These are phyloP conservation scores for Luperina nickerlii DNA, from an alignment of 2,888 invertebrate genomes.

Conservation along the genomic window DNA sequence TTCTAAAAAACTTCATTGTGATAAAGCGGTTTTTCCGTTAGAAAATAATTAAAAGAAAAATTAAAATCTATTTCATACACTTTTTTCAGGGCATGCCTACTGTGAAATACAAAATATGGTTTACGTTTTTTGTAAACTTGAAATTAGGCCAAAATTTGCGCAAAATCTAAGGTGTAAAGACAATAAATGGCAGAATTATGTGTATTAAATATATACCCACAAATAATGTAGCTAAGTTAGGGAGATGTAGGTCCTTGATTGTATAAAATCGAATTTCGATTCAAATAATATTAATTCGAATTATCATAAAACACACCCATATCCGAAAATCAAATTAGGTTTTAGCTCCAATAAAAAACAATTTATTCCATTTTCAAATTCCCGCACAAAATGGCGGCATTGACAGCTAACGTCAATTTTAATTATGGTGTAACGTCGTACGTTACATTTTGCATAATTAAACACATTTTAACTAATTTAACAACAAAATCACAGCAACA, in stretches of 20 bases:
- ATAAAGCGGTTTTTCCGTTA: not conserved
- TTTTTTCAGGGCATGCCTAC: not conserved
- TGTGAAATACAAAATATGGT: not conserved
- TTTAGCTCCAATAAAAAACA: constrained; percentile 42
- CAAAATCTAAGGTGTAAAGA: not conserved
- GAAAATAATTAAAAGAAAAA: no score
- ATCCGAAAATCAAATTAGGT: constrained; percentile 32
- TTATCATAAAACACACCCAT: constrained; percentile 35
- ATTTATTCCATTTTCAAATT: constrained; percentile 52
- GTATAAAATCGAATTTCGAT: constrained; percentile 11
- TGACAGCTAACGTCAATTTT: constrained; percentile 63
- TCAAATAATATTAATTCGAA: constrained; percentile 29
- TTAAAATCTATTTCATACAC: not conserved
- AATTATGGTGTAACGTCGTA: no score
- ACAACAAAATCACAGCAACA: no score
- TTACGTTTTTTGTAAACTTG: not conserved
- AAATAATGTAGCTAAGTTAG: not conserved
- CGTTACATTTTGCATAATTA: no score
- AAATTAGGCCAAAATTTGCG: not conserved
- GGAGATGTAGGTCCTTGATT: not conserved
- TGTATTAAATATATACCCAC: not conserved
- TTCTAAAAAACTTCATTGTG: not conserved
- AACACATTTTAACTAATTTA: no score
- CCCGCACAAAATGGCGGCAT: constrained; percentile 35
- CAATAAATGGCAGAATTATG: not conserved